Percentiles rank a stretch among this genome's conserved stretches.
phyloP scores from a whole-genome alignment of 2,113 vertebrate genomes.

The Mesitornis unicolor region DNA sequence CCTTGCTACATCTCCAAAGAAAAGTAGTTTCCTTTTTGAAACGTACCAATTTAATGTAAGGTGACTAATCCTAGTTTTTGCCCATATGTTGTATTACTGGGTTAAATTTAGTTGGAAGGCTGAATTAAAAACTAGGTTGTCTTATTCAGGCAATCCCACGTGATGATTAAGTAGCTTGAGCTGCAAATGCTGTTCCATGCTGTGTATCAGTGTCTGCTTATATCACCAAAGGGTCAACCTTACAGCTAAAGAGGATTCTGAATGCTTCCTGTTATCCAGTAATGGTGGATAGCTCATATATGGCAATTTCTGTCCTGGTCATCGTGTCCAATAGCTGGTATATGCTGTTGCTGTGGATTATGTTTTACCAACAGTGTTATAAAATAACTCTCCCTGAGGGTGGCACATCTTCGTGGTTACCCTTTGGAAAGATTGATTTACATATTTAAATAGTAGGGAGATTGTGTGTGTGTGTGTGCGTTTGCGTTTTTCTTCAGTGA shows the following conservation, averaged over 20 bases:
- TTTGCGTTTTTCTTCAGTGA: too few relatives aligned
- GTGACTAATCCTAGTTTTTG: fast-evolving
- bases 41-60: not conserved
- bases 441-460: not conserved
- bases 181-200: not conserved
- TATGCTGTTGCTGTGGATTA: not conserved
- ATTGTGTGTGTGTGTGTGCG: fast-evolving
- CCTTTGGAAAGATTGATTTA: not conserved
- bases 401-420: not conserved
- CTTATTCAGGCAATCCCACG: not conserved
- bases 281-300: not conserved
- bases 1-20: not conserved
- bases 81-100: not conserved
- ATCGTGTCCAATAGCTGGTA: not conserved
- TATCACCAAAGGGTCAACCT: not conserved
- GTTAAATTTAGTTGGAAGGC: not conserved
- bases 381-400: not conserved
- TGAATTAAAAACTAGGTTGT: not conserved
- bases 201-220: not conserved
- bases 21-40: not conserved
- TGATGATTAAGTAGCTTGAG: not conserved
- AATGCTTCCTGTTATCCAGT: not conserved
- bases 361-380: not conserved
- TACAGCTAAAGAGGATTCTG: not conserved
- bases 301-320: not conserved